Conservation (phyloP, 2,113 vertebrate species). For the Sebastes fasciatus region DNA sequence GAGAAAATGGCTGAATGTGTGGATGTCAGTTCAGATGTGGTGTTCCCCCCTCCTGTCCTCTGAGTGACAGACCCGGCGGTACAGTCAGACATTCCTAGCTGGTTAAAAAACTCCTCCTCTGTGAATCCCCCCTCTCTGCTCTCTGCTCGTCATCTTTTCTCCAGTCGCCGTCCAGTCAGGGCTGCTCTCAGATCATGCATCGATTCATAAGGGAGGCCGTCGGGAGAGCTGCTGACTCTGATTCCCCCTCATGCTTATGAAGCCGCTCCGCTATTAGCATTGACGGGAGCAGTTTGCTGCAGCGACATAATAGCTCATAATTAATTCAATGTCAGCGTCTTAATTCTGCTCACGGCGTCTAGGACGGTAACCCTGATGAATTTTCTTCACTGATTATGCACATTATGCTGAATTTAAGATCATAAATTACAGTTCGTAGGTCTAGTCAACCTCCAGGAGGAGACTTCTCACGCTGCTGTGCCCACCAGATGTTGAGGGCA, state of each 20-base stretch:
- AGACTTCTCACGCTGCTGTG: constrained; percentile 12
- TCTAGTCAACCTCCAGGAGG: constrained; percentile 5
- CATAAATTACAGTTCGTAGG: background rate
- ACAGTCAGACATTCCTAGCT: constrained; percentile 18
- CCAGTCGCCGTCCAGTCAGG: background rate
- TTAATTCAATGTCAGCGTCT: constrained; percentile 44
- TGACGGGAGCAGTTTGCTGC: constrained; percentile 43
- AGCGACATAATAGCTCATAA: constrained; percentile 33
- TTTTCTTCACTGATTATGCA: constrained; percentile 17
- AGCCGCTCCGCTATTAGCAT: constrained; percentile 27
- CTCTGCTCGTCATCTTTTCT: constrained; percentile 14
- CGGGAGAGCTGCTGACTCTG: constrained; percentile 36
- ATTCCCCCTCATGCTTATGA: constrained; percentile 17
- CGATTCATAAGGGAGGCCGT: constrained; percentile 38
- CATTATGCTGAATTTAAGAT: background rate
- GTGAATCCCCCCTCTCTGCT: background rate
- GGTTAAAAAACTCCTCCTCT: constrained; percentile 1
- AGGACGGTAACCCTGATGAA: constrained; percentile 2
- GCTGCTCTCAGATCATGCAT: constrained; percentile 29
- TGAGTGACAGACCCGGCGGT: constrained; percentile 19
- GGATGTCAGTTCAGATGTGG: constrained; percentile 25
- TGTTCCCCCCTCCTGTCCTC: constrained; percentile 7
- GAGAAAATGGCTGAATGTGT: constrained; percentile 23
- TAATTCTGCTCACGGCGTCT: constrained; percentile 17
- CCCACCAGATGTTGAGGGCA: constrained; percentile 55